Evolutionary conservation across 2,113 vertebrate genomes (phyloP).

Genomic region (Cyphomyrus discorhynchus): DNA sequence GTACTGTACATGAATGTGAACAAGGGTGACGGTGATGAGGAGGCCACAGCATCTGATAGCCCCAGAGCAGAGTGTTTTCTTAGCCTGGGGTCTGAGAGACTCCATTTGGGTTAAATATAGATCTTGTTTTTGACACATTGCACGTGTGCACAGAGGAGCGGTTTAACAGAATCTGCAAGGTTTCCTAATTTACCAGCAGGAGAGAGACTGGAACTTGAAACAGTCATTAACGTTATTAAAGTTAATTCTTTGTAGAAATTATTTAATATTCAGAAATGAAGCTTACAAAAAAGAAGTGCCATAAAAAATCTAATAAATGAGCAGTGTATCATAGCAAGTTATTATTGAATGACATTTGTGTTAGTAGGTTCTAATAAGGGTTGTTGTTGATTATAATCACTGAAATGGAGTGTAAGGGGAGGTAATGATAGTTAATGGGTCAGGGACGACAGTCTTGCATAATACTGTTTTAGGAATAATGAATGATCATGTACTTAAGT

Average conservation of each 20-base stretch:
- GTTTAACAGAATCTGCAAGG: neutral
- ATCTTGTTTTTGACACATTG: neutral
- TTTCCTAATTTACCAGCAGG: neutral
- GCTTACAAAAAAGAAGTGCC: neutral
- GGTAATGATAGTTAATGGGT: neutral
- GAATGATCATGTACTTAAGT: neutral
- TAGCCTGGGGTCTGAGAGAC: neutral
- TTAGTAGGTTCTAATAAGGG: neutral
- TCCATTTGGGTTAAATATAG: neutral
- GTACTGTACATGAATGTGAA: neutral
- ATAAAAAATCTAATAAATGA: neutral
- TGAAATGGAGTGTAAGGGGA: neutral
- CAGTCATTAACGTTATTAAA: neutral
- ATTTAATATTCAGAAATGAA: constrained; percentile 1
- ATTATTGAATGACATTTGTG: neutral
- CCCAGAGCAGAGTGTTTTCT: neutral
- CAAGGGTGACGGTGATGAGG: neutral
- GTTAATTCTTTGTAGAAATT: neutral
- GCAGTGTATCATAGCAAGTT: neutral
- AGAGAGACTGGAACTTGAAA: neutral
- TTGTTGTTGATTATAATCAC: neutral
- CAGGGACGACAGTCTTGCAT: neutral
- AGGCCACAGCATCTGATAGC: neutral
- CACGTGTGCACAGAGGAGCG: neutral
- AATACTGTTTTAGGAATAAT: neutral